Conservation (phyloP, 2,888 invertebrate genomes). For the Iphiclides podalirius region DNA sequence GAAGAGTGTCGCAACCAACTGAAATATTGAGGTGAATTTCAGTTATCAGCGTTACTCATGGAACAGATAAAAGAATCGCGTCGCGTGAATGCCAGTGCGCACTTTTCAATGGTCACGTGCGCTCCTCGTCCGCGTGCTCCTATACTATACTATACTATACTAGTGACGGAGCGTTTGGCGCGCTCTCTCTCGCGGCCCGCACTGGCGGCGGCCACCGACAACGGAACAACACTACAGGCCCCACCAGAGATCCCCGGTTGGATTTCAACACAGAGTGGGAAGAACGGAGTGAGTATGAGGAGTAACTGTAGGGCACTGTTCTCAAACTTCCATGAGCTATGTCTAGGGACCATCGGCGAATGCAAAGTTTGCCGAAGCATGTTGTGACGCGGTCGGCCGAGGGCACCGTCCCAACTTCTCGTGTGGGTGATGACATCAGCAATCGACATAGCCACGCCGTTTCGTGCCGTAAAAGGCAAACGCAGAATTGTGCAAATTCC, state of each 20-base stretch:
- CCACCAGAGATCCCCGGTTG: no score
- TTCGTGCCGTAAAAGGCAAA: background rate
- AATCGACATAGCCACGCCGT: constrained; percentile 25
- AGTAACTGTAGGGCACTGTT: no score
- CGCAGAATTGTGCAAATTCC: background rate
- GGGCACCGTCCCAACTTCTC: background rate
- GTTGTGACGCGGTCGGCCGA: background rate
- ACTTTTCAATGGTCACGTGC: constrained; percentile 26
- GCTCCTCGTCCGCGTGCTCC: constrained; percentile 16
- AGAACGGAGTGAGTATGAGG: no score
- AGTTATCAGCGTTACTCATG: constrained; percentile 3
- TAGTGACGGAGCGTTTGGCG: constrained; percentile 32
- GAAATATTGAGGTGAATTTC: background rate
- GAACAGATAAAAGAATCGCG: constrained; percentile 9
- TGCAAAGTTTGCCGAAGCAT: no score
- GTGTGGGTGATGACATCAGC: constrained; percentile 35
- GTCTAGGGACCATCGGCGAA: no score
- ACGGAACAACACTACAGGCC: no score
- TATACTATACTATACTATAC: no score
- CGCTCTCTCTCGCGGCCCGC: constrained; percentile 33
- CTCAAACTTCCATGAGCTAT: no score
- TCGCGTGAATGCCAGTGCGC: constrained; percentile 14
- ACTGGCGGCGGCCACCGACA: no score
- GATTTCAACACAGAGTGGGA: no score
- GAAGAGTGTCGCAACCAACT: background rate